Evolutionary conservation across 2,113 vertebrate genomes (phyloP).

Genomic region (Sorex fumeus): DNA sequence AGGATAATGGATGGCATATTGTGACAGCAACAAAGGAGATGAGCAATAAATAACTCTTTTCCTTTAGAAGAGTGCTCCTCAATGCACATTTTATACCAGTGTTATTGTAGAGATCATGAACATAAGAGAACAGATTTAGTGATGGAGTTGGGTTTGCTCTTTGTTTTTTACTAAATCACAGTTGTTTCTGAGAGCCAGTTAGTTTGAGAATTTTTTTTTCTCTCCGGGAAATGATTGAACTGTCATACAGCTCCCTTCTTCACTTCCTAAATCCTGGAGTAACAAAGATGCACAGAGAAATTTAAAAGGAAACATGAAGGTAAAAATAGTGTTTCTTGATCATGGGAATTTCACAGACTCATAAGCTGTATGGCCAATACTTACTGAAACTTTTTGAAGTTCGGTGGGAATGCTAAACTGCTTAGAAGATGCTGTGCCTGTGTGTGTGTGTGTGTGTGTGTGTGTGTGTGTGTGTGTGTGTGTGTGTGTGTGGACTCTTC

Average conservation of each 20-base stretch:
- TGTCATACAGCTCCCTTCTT: not conserved
- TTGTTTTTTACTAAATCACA: not conserved
- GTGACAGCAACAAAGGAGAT: not conserved
- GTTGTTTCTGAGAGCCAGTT: not conserved
- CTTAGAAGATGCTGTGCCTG: not conserved
- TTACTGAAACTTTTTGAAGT: not conserved
- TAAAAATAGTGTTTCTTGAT: not conserved
- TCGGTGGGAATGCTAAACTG: not conserved
- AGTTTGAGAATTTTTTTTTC: conserved; percentile 24
- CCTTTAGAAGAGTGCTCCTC: not conserved
- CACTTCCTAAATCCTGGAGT: not conserved
- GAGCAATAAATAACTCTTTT: not conserved
- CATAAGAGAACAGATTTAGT: not conserved
- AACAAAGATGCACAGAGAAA: not conserved
- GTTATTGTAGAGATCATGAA: not conserved
- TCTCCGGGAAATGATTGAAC: not conserved
- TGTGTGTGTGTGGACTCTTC: not conserved
- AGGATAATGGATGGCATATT: not conserved
- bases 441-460: not conserved
- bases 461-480: not conserved
- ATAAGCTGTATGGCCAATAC: not conserved
- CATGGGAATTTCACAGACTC: not conserved
- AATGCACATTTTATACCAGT: not conserved
- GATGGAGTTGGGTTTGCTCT: not conserved
- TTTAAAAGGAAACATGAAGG: not conserved